Base-by-base conservation (phyloP, 2,888 invertebrate species). In the Netelia inedita region DNA sequence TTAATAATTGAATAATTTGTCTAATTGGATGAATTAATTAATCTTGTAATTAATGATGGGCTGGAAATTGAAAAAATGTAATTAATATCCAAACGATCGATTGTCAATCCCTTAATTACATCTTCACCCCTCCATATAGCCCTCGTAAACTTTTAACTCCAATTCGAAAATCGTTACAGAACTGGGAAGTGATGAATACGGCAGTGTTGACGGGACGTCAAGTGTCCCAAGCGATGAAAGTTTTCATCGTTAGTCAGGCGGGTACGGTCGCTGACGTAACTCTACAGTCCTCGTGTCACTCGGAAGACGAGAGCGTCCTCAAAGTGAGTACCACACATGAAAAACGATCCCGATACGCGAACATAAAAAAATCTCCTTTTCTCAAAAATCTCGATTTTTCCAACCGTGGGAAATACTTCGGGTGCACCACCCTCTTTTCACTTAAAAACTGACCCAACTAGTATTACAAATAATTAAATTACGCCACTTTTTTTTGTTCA, bases 221-320 rank as follows among this genome's bases (percentile, higher is more conserved):
- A 94, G 98, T 98, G 85, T 98, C 98, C 1, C 98, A 98, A 91
- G 98, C 98, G 16, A 97, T 99, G 97, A 98, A 98, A 94, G 98
- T 99, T 88, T 97, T 98, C 94, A 98, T 98, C 90, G 98, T 99
- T 66, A 98, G 98, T 61, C 98, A 98, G 93, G 97, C 98, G 0
- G 98, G 98, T 16, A 97, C 98, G 94, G 97, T 98, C 8, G 98
- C 98, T 82, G 99, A 99, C 94, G 98, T 99, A 88, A 99, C 99
- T 23, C 95, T 98, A 85, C 98, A 98, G 94, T 98, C 98, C 88
- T 98, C 98, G 82, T 99, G 99, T 93, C 97, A 98, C 93, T 98
- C 98, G 3, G 97, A 98, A 91, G 98, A 99, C 93, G 98, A 98
- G 94, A 98, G 98, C 92, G 98, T 98, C 41, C 96, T 99, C 80